These are phyloP conservation scores for Neocrepidodera transversa DNA, from an alignment of 2,888 invertebrate genomes.

Conservation along the genomic window DNA sequence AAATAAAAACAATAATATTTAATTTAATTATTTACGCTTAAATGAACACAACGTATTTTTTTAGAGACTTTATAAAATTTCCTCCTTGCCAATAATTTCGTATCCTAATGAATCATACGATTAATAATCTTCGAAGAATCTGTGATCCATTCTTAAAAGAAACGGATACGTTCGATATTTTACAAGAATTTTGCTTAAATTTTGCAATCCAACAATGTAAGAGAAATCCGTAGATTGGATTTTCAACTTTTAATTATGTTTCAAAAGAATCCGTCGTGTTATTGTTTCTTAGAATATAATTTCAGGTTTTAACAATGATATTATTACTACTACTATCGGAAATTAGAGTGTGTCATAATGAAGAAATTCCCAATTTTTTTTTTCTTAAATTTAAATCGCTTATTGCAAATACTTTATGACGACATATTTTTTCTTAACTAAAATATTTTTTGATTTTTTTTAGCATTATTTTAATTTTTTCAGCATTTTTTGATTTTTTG, in stretches of 20 bases:
- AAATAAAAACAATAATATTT: too few relatives aligned
- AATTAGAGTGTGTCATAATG: conserved; percentile 2
- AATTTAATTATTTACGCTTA: too few relatives aligned
- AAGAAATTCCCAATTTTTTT: too few relatives aligned
- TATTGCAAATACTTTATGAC: too few relatives aligned
- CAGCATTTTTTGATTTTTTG: too few relatives aligned
- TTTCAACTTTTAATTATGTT: conserved; percentile 13
- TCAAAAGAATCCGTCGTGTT: conserved; percentile 8
- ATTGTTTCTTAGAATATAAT: conserved; percentile 6
- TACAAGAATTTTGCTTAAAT: conserved; percentile 14
- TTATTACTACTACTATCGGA: background rate
- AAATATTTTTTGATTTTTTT: too few relatives aligned
- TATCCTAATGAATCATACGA: background rate
- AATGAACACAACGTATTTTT: too few relatives aligned
- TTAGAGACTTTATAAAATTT: too few relatives aligned
- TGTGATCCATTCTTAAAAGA: conserved; percentile 7
- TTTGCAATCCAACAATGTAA: conserved; percentile 15
- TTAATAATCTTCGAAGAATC: conserved; percentile 18
- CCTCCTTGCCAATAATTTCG: background rate
- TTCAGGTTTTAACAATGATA: conserved; percentile 13
- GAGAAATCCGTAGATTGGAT: conserved; percentile 10
- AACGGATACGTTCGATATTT: conserved; percentile 17
- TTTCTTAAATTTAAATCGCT: too few relatives aligned
- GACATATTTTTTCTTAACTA: too few relatives aligned
- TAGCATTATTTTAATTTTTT: too few relatives aligned